A percentile compares a stretch with the other conserved stretches of the same genome.
phyloP scores from a whole-genome alignment of 2,888 invertebrate genomes.

The Drosophila stalkeri region DNA sequence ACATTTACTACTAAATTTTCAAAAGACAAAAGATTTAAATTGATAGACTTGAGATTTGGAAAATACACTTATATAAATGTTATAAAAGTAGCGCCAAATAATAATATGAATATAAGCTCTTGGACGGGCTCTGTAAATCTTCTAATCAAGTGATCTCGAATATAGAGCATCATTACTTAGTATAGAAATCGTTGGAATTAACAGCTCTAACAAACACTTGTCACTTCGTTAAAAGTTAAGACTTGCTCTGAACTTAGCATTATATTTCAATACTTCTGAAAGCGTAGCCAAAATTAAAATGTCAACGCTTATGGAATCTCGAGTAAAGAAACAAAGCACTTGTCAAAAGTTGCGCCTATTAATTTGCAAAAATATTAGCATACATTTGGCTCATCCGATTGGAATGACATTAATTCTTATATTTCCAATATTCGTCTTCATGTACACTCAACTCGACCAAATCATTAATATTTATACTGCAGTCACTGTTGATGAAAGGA shows the following conservation, averaged over 20 bases:
- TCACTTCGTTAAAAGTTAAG: not conserved
- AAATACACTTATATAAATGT: too few species aligned
- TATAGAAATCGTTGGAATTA: too few species aligned
- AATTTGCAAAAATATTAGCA: constrained; percentile 32
- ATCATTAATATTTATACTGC: not conserved
- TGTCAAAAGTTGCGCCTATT: constrained; percentile 36
- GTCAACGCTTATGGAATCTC: constrained; percentile 3
- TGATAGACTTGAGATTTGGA: too few species aligned
- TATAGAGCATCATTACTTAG: too few species aligned
- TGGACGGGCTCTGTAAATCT: too few species aligned
- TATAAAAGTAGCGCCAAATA: too few species aligned
- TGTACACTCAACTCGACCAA: constrained; percentile 19
- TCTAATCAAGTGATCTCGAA: too few species aligned
- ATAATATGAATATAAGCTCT: too few species aligned
- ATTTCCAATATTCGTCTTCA: constrained; percentile 24
- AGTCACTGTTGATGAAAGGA: not conserved
- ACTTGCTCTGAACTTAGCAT: constrained; percentile 15
- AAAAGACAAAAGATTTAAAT: too few species aligned
- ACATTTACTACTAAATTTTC: too few species aligned
- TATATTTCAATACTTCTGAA: constrained; percentile 19
- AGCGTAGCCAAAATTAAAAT: constrained; percentile 31
- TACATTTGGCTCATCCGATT: constrained; percentile 35
- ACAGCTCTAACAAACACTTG: not conserved
- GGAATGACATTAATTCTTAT: constrained; percentile 13
- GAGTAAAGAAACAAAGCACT: not conserved